Evolutionary conservation across 2,113 vertebrate species (phyloP).

Genomic region (Delphinus delphis): DNA sequence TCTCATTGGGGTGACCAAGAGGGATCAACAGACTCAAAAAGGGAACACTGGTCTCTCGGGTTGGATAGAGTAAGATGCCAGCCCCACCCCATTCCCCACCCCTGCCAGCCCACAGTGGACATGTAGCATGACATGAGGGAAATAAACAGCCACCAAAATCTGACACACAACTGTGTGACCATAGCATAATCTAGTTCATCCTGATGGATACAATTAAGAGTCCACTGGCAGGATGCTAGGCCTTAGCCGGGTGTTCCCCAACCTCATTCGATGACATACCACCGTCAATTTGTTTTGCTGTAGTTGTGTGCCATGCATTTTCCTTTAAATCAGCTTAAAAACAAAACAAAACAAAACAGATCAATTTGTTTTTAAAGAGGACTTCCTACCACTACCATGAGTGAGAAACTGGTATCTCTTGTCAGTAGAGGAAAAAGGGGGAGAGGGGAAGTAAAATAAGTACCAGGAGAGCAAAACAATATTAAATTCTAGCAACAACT

Average conservation of each 20-base stretch:
- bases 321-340: not conserved
- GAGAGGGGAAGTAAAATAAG: not conserved
- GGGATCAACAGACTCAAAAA: not conserved
- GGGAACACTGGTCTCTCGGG: not conserved
- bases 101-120: not conserved
- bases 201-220: not conserved
- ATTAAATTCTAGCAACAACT: not conserved
- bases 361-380: not conserved
- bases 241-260: not conserved
- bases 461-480: not conserved
- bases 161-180: not conserved
- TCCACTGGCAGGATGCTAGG: not conserved
- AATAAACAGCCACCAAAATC: not conserved
- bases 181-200: not conserved
- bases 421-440: not conserved
- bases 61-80: not conserved
- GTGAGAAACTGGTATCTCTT: not conserved
- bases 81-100: not conserved
- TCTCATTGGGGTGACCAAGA: not conserved
- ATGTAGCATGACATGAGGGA: not conserved
- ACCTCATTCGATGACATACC: not conserved
- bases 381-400: not conserved
- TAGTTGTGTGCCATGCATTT: not conserved
- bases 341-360: too few species aligned
- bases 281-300: not conserved